Evolutionary conservation across 2,113 vertebrate species (phyloP).

Genomic region (Acrocephalus arundinaceus): DNA sequence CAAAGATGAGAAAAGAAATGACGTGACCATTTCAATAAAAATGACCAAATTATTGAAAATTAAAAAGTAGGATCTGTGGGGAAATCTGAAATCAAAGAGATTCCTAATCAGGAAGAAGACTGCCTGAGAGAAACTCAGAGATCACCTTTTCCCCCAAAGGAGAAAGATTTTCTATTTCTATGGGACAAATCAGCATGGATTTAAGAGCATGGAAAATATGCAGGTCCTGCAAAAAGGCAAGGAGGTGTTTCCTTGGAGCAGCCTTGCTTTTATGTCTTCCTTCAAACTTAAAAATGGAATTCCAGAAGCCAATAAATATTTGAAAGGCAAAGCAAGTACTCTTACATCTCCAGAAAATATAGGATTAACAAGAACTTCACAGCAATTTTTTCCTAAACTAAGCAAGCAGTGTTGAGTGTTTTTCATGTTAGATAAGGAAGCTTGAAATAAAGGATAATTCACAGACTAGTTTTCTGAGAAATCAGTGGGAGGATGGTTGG

Average conservation of each 20-base stretch:
- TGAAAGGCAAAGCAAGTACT: neutral
- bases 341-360: neutral
- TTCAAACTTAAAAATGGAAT: neutral
- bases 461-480: neutral
- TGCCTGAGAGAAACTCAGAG: neutral
- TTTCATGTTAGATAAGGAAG: neutral
- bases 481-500: neutral
- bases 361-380: neutral
- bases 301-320: neutral
- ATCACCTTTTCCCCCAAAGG: neutral
- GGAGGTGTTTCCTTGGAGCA: neutral
- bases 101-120: neutral
- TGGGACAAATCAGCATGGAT: neutral
- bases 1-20: neutral
- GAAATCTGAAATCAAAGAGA: neutral
- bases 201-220: neutral
- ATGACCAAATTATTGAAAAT: neutral
- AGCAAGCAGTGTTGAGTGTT: neutral
- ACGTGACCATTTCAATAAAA: neutral
- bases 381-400: neutral
- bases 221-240: neutral
- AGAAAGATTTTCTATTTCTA: neutral
- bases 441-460: conserved; percentile 3
- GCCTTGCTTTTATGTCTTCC: neutral
- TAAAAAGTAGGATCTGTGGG: neutral